phyloP scores from a whole-genome alignment of 2,888 invertebrate genomes.

The Salticus scenicus region DNA sequence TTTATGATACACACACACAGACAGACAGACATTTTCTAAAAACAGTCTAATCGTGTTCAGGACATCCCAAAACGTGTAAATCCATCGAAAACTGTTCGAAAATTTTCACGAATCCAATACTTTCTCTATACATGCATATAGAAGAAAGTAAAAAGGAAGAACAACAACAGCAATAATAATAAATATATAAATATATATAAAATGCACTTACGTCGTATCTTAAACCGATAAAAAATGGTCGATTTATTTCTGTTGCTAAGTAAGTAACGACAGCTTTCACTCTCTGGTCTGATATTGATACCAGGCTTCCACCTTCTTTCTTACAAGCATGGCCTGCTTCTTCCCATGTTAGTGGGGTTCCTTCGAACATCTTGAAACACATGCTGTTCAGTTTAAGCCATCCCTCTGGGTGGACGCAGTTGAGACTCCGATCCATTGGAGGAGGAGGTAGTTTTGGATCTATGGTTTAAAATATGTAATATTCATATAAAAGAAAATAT shows the following conservation, averaged over 20 bases:
- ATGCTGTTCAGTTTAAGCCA: slow-evolving; percentile 36
- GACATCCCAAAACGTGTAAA: too few species aligned
- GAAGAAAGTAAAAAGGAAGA: too few species aligned
- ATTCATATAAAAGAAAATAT: too few species aligned
- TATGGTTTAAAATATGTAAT: background rate
- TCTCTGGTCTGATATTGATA: slow-evolving; percentile 13
- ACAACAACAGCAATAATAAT: too few species aligned
- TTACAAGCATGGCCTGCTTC: slow-evolving; percentile 25
- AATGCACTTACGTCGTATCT: slow-evolving; percentile 24
- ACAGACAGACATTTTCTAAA: too few species aligned
- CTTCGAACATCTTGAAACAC: slow-evolving; percentile 53
- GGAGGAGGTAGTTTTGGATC: slow-evolving; percentile 30
- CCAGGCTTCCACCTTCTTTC: slow-evolving; percentile 32
- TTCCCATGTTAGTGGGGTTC: background rate
- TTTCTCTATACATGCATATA: too few species aligned
- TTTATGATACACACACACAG: too few species aligned
- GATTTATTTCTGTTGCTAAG: slow-evolving; percentile 23
- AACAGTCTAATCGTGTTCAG: too few species aligned
- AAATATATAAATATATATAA: too few species aligned
- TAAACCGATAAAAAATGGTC: slow-evolving; percentile 43
- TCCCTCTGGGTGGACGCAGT: slow-evolving; percentile 37
- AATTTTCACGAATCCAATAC: too few species aligned
- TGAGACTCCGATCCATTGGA: background rate
- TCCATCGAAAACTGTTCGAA: too few species aligned
- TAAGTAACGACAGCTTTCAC: slow-evolving; percentile 22